Evolutionary conservation across 2,888 invertebrate species (phyloP).

Genomic region (Caenorhabditis virilis): DNA sequence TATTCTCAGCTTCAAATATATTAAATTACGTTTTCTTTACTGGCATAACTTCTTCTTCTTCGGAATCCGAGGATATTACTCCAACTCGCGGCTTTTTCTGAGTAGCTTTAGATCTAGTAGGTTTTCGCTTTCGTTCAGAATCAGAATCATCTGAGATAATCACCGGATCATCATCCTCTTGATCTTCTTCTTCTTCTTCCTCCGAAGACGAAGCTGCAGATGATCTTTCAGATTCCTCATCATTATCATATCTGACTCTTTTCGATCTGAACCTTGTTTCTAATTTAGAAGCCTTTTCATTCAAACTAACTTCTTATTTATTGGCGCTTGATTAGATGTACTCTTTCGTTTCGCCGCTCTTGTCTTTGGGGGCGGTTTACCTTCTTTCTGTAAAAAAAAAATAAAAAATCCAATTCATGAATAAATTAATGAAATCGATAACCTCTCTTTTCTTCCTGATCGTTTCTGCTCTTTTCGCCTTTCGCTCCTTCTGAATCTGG

Average conservation of each 20-base stretch:
- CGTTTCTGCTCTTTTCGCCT: constrained; percentile 21
- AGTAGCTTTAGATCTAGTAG: not conserved
- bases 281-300: too few species aligned
- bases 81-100: not conserved
- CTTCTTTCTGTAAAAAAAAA: constrained; percentile 2
- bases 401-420: too few species aligned
- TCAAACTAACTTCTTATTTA: too few species aligned
- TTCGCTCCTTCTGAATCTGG: constrained; percentile 23
- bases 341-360: too few species aligned
- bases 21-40: constrained; percentile 1
- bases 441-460: constrained; percentile 18
- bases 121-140: not conserved
- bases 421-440: not conserved
- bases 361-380: too few species aligned
- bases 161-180: not conserved
- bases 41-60: constrained; percentile 10
- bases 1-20: not conserved
- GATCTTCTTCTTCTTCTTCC: constrained; percentile 11
- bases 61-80: constrained; percentile 7
- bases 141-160: too few species aligned
- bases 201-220: too few species aligned
- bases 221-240: constrained; percentile 7
- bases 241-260: constrained; percentile 4
- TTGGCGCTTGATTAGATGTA: too few species aligned
- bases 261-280: constrained; percentile 2